Base-by-base conservation (phyloP, 2,888 invertebrate species). In the Notodonta ziczac region DNA sequence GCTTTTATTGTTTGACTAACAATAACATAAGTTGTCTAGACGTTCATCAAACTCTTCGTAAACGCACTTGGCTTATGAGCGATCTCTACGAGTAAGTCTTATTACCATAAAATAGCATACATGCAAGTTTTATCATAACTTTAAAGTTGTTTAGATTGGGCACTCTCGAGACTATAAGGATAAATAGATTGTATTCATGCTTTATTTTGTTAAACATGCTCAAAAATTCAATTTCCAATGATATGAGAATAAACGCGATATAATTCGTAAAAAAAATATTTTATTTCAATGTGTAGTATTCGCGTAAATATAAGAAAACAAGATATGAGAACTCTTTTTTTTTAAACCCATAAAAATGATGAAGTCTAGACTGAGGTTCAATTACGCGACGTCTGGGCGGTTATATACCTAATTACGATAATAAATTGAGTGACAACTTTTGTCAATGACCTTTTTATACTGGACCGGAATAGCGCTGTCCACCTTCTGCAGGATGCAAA, bases 401-500 rank as follows among this genome's bases (percentile, higher is more conserved):
- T 77, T 66, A 74, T 72, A 78, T 74, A n/a, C n/a, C 79, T 74
- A 73, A 80, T 78, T 76, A 70, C 62, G 65, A 73, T 76, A 77
- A 77, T 80, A 72, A 69, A 79, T 79, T 73, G 73, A 66, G 54
- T 60, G 67, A 12, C 24, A 39, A 54, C 56, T 63, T 54, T 62
- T 52, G 68, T 66, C 66, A 67, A 64, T 58, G 65, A 66, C 67
- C 65, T 61, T 61, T 56, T 64, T 57, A 24, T 24, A n/a, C 63
- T 70, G 68, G 73, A 74, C 64, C 57, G 50, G 35, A 16, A 57
- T 60, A 57, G 58, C 59, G 50, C 57, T 61, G 53, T 50, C 44
- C 61, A 46, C 66, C 61, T 58, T 58, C 62, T 70, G 67, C 72
- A 70, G 58, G 69, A 62, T 70, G 66, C 65, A 66, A 51, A 56